These are phyloP conservation scores for Furcula furcula DNA, from an alignment of 2,888 invertebrate genomes.

Conservation along the genomic window DNA sequence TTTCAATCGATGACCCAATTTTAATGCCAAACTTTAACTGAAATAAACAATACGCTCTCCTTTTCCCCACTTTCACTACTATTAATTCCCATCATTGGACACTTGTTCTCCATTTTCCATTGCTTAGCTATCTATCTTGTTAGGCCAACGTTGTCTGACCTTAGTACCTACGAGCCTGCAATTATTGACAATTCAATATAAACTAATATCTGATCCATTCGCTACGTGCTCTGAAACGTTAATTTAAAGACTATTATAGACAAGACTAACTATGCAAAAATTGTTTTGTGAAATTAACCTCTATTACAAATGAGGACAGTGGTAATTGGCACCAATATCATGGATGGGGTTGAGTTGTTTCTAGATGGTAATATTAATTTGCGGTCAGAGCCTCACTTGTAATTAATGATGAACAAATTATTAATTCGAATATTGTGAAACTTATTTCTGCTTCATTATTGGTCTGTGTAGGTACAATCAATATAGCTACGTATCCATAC, in stretches of 20 bases:
- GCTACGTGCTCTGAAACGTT: conserved; percentile 29
- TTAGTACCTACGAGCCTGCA: conserved; percentile 39
- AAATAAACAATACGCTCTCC: too few relatives aligned
- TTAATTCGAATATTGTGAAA: conserved; percentile 11
- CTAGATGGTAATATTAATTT: background rate
- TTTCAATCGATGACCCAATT: too few relatives aligned
- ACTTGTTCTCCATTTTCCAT: too few relatives aligned
- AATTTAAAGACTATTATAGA: background rate
- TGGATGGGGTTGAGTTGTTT: background rate
- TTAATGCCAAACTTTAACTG: too few relatives aligned
- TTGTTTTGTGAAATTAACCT: background rate
- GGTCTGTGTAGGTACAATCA: too few relatives aligned
- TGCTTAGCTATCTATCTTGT: too few relatives aligned
- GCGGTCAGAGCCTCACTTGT: background rate
- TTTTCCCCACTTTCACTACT: too few relatives aligned
- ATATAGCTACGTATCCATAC: too few relatives aligned
- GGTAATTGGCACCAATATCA: background rate
- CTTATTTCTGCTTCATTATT: conserved; percentile 21
- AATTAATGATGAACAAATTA: conserved; percentile 1
- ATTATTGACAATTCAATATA: conserved; percentile 77
- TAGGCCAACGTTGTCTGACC: too few relatives aligned
- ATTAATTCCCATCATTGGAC: too few relatives aligned
- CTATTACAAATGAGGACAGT: background rate
- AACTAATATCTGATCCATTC: conserved; percentile 58
- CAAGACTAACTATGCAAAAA: background rate